Evolutionary conservation across 2,113 vertebrate species (phyloP), one percentile per base, ranked within the genome.

Genomic region (Trichechus manatus): DNA sequence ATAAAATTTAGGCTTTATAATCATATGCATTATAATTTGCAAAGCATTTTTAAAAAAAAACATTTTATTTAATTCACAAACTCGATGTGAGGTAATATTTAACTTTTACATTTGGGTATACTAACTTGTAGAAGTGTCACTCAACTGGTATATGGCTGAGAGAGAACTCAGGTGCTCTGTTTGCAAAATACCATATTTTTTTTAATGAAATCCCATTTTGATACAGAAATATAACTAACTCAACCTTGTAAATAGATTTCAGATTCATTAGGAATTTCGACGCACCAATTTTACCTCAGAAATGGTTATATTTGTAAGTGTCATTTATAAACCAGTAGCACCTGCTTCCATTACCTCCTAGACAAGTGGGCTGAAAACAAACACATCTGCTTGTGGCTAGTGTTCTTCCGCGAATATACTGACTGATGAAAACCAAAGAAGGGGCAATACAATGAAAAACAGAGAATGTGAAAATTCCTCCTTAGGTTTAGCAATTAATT

Each of bases 181-280:
- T 80, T 19, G 11, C 23, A 85, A 88, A 94, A 88, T n/a, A 75
- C 14, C 85, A 47, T 50, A 19, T 17, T 56, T 95, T 80, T 96
- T 91, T 72, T 77, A 3, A 68, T 80, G 56, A 92, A 95, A 94
- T 94, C 14, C 19, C 31, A 85, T 50, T 96, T 85, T 19, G 29
- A 85, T 14, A 61, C 31, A 80, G 72, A 91, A 90, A 80, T 64
- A 61, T 42, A 92, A 63, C 42, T 92, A 68, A 36, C 42, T 87
- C 81, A 47, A 68, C 87, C 53, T 93, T 83, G 36, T 1, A 87
- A 96, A 89, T 22, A 33, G 61, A 89, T 42, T 96, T 91, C 5
- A 96, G 92, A 61, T 81, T 81, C 27, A 53, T 89, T 74, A 83
- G 72, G 17, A 27, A 82, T 94, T 94, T 93, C 82, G 91, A 94